A percentile compares a stretch with the other conserved stretches of the same genome.
Evolutionary conservation across 2,113 vertebrate species (phyloP).

Genomic region (Alaudala cheleensis): DNA sequence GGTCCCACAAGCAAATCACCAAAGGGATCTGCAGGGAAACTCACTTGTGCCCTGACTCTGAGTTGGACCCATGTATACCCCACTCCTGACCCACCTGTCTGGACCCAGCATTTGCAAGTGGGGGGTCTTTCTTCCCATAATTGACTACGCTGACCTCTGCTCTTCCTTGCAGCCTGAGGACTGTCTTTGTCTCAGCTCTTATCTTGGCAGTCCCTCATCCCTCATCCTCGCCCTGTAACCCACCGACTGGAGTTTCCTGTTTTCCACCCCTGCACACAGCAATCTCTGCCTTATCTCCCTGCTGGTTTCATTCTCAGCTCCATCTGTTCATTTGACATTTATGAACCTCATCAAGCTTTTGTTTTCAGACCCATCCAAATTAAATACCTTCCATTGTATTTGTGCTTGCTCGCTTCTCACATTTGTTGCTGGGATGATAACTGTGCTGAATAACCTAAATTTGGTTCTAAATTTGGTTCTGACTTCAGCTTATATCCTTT

Average conservation of each 20-base stretch:
- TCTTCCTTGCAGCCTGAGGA: constrained; percentile 13
- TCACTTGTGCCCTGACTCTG: rapidly evolving
- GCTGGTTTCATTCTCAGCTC: constrained; percentile 60
- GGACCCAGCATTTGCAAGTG: neutral
- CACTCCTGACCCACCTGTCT: rapidly evolving
- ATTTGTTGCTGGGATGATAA: constrained; percentile 34
- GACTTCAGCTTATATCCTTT: neutral
- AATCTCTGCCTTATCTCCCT: constrained; percentile 60
- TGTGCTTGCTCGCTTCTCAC: constrained; percentile 30
- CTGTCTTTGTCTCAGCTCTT: neutral
- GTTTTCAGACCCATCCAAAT: constrained; percentile 69
- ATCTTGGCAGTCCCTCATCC: neutral
- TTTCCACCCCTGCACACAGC: constrained; percentile 61
- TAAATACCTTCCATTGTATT: constrained; percentile 66
- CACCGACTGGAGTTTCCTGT: constrained; percentile 65
- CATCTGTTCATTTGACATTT: constrained; percentile 72
- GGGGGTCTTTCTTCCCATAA: neutral
- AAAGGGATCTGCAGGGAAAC: neutral
- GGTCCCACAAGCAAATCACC: rapidly evolving
- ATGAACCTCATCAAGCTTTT: constrained; percentile 67
- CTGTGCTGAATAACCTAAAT: neutral
- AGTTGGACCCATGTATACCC: neutral
- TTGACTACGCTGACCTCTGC: neutral
- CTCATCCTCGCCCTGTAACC: neutral
- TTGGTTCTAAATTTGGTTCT: constrained; percentile 25